Percentiles rank a stretch among this genome's conserved stretches.
phyloP scores from a whole-genome alignment of 2,888 invertebrate genomes.

The Apamea sordens region DNA sequence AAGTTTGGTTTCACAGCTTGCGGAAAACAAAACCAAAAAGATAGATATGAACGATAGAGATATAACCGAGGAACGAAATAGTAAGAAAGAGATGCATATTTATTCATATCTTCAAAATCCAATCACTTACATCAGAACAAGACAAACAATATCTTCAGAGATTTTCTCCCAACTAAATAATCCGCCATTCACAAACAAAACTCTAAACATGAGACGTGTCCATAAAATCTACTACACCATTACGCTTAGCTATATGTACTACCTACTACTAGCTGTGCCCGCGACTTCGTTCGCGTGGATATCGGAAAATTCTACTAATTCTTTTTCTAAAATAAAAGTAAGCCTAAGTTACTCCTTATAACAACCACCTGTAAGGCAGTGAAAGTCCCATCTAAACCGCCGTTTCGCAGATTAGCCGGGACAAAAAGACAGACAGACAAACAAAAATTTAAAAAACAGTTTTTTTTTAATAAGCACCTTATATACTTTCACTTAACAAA shows the following conservation, averaged over 20 bases:
- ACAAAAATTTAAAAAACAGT: no score
- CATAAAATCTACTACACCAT: conserved; percentile 40
- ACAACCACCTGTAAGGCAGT: neutral
- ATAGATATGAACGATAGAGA: no score
- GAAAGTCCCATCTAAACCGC: neutral
- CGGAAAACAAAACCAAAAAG: neutral
- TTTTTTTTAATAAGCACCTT: neutral
- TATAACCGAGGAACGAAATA: neutral
- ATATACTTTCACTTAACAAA: neutral
- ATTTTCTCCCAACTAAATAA: conserved; percentile 18
- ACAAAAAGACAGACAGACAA: neutral
- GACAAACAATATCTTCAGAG: conserved; percentile 11
- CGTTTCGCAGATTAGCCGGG: neutral
- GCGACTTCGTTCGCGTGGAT: neutral
- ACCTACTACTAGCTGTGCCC: neutral
- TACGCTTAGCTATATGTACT: neutral
- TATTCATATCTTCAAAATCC: conserved; percentile 3
- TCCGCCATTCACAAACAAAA: conserved; percentile 44
- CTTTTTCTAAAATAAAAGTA: neutral
- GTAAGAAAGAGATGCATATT: neutral
- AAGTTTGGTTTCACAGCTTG: neutral
- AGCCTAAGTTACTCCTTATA: neutral
- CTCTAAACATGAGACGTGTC: conserved; percentile 38
- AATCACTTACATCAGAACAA: conserved; percentile 12
- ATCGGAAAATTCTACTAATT: neutral